These are phyloP conservation scores for Sebastes cheni DNA, from an alignment of 2,797 vertebrate genomes.

Conservation along the genomic window DNA sequence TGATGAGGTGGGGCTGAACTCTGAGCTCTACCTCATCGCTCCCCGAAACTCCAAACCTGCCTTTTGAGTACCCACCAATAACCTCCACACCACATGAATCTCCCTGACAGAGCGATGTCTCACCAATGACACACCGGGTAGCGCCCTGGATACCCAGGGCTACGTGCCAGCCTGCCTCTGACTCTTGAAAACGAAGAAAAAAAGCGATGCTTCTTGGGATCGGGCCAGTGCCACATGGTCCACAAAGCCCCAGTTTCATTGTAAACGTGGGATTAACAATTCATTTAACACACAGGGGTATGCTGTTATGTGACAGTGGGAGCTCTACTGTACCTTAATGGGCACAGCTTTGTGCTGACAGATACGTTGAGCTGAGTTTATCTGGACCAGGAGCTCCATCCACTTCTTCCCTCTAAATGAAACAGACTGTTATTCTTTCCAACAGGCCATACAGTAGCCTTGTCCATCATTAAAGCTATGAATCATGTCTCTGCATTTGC, in stretches of 20 bases:
- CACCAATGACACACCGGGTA: conserved; percentile 42
- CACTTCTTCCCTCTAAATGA: conserved; percentile 59
- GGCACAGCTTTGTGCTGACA: conserved; percentile 73
- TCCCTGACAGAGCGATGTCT: conserved; percentile 51
- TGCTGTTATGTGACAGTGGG: conserved; percentile 64
- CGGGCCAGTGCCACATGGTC: conserved; percentile 62
- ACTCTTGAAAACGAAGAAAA: conserved; percentile 12
- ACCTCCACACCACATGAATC: conserved; percentile 62
- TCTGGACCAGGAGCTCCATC: conserved; percentile 52
- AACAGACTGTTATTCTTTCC: conserved; percentile 75
- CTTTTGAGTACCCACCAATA: conserved; percentile 43
- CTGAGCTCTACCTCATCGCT: conserved; percentile 47
- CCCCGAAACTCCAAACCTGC: conserved; percentile 32
- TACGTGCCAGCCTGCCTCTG: conserved; percentile 27
- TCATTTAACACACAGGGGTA: conserved; percentile 71
- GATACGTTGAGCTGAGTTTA: conserved; percentile 68
- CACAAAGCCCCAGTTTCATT: conserved; percentile 63
- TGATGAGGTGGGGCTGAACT: conserved; percentile 57
- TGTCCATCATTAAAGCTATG: conserved; percentile 73
- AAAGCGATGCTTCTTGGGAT: conserved; percentile 36
- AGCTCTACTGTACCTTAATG: conserved; percentile 67
- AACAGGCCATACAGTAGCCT: conserved; percentile 73
- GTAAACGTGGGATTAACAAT: conserved; percentile 73
- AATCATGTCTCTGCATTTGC: conserved; percentile 64
- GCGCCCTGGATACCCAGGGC: conserved; percentile 16